Percentiles rank a stretch among this genome's conserved stretches.
phyloP scores from a whole-genome alignment of 2,888 invertebrate species.

The Aspidiotus rigidus region DNA sequence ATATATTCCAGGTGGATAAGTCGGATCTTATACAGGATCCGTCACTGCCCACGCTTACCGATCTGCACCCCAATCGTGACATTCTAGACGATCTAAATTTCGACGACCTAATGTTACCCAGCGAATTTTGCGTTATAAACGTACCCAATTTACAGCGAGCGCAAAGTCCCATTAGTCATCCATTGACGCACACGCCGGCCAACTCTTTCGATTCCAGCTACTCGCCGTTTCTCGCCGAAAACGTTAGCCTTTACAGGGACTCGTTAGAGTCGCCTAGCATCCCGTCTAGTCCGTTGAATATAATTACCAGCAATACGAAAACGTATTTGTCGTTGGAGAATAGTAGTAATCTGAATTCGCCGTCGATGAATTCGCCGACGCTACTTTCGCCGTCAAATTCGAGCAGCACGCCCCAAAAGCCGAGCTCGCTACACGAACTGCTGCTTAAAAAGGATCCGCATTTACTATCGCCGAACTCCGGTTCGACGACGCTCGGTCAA shows the following conservation, averaged over 20 bases:
- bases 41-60: conserved; percentile 74
- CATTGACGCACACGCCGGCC: conserved; percentile 20
- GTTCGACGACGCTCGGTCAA: conserved; percentile 47
- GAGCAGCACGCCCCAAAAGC: conserved; percentile 40
- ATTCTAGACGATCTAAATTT: conserved; percentile 75
- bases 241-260: conserved; percentile 41
- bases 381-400: conserved; percentile 42
- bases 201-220: conserved; percentile 35
- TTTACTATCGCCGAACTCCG: conserved; percentile 35
- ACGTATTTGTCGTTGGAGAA: conserved; percentile 58
- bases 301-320: conserved; percentile 34
- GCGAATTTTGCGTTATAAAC: conserved; percentile 45
- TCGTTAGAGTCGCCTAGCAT: conserved; percentile 42
- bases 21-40: conserved; percentile 62
- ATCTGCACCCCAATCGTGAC: conserved; percentile 56
- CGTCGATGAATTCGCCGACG: conserved; percentile 45
- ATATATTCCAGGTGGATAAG: conserved; percentile 61
- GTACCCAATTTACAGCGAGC: conserved; percentile 19
- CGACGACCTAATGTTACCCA: conserved; percentile 69
- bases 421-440: conserved; percentile 56
- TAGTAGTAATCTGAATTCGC: conserved; percentile 49
- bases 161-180: conserved; percentile 23
- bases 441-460: conserved; percentile 57
- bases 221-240: conserved; percentile 42
- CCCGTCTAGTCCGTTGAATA: conserved; percentile 49